These are phyloP conservation scores for Lamellibrachia columna DNA, from an alignment of 2,888 invertebrate species.

Conservation along the genomic window DNA sequence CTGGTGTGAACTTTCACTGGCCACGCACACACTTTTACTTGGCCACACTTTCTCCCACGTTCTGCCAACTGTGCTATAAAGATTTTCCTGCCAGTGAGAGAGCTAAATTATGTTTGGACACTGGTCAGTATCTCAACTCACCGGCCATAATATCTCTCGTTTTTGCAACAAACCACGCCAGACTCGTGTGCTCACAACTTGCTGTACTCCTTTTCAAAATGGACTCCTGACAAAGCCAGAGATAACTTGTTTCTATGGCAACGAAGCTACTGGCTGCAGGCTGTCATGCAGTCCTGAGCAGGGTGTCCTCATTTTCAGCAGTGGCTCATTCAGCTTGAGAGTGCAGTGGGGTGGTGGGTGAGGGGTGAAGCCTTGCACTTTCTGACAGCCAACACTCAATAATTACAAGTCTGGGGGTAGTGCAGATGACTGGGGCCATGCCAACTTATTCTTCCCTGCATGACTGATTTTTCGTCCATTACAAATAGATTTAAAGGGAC, in stretches of 20 bases:
- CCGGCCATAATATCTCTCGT: not conserved
- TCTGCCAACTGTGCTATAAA: not conserved
- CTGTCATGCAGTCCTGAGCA: conserved; percentile 16
- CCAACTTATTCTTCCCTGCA: conserved; percentile 11
- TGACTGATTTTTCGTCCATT: not conserved
- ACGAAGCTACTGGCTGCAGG: conserved; percentile 16
- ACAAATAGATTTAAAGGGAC: not conserved
- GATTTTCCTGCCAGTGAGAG: not conserved
- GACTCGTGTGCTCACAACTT: not conserved
- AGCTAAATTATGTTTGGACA: not conserved
- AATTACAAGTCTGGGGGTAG: not conserved
- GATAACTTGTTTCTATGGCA: conserved; percentile 12
- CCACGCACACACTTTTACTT: conserved; percentile 16
- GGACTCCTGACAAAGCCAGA: conserved; percentile 3
- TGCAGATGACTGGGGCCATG: not conserved
- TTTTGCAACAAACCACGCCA: not conserved
- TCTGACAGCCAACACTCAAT: not conserved
- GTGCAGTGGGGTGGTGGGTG: not conserved
- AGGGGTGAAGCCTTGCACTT: conserved; percentile 5
- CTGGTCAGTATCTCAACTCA: not conserved
- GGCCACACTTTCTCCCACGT: not conserved
- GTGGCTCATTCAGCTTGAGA: not conserved
- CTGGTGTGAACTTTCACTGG: conserved; percentile 11
- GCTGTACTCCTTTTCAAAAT: conserved; percentile 16
- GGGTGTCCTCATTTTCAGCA: conserved; percentile 16